phyloP scores from a whole-genome alignment of 2,797 vertebrate species.

The Chiloscyllium punctatum region DNA sequence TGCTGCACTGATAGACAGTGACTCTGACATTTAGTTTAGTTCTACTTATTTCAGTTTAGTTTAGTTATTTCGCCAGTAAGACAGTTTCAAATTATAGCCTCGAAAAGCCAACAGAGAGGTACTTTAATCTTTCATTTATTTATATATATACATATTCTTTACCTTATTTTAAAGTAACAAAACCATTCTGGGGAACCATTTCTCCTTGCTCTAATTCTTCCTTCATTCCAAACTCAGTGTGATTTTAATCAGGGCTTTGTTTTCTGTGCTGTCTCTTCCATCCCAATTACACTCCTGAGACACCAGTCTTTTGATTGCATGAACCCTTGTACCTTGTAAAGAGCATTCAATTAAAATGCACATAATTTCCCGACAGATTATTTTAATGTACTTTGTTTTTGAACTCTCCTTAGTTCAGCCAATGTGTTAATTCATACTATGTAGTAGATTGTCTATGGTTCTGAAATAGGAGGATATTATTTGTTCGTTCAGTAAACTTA shows the following conservation, averaged over 20 bases:
- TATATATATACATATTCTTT: neutral
- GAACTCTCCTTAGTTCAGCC: slow-evolving; percentile 26
- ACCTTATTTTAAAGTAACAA: neutral
- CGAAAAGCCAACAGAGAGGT: neutral
- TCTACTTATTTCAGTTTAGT: neutral
- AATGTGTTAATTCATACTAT: neutral
- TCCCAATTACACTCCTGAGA: slow-evolving; percentile 34
- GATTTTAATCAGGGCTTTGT: slow-evolving; percentile 34
- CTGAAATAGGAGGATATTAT: neutral
- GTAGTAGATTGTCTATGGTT: neutral
- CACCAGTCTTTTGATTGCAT: slow-evolving; percentile 32
- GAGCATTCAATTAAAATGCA: slow-evolving; percentile 35
- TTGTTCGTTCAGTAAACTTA: neutral
- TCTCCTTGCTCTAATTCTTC: neutral
- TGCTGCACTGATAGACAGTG: neutral
- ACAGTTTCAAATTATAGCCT: neutral
- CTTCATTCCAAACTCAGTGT: slow-evolving; percentile 30
- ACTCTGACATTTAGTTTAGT: neutral
- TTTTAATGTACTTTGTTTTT: slow-evolving; percentile 35
- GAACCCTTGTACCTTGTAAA: slow-evolving; percentile 33
- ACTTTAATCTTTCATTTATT: neutral
- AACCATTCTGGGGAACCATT: slow-evolving; percentile 7
- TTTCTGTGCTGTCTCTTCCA: neutral
- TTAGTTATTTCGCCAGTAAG: neutral
- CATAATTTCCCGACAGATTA: slow-evolving; percentile 32